These are phyloP conservation scores for Hyperopisus bebe DNA, from an alignment of 2,113 vertebrate species.

Conservation along the genomic window DNA sequence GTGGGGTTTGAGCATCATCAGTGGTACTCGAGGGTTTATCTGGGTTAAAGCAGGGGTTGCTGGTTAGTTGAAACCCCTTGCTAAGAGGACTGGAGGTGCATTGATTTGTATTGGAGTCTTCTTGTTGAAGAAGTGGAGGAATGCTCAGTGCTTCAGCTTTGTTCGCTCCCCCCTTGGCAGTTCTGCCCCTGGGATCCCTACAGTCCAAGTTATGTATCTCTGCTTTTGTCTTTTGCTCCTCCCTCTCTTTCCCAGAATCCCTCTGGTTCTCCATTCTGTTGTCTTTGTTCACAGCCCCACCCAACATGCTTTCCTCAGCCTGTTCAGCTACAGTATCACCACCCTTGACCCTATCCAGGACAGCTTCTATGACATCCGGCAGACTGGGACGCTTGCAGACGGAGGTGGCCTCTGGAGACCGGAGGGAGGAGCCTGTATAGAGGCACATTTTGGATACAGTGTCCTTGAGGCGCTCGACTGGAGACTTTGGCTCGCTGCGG, in stretches of 20 bases:
- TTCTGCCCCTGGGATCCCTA: background rate
- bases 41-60: background rate
- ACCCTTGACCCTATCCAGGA: constrained; percentile 38
- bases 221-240: background rate
- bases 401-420: constrained; percentile 40
- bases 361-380: constrained; percentile 55
- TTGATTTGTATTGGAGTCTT: background rate
- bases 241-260: background rate
- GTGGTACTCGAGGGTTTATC: background rate
- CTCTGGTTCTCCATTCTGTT: background rate
- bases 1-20: background rate
- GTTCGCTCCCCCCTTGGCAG: background rate
- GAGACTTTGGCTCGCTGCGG: constrained; percentile 57
- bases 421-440: constrained; percentile 54
- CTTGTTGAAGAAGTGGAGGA: background rate
- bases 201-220: background rate
- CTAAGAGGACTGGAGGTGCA: background rate
- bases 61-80: background rate
- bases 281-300: background rate
- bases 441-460: constrained; percentile 81
- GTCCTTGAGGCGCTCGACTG: constrained; percentile 72
- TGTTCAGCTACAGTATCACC: background rate
- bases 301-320: background rate
- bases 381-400: constrained; percentile 48
- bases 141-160: background rate